Conservation (phyloP, 2,113 vertebrate species). For the Trachemys scripta region DNA sequence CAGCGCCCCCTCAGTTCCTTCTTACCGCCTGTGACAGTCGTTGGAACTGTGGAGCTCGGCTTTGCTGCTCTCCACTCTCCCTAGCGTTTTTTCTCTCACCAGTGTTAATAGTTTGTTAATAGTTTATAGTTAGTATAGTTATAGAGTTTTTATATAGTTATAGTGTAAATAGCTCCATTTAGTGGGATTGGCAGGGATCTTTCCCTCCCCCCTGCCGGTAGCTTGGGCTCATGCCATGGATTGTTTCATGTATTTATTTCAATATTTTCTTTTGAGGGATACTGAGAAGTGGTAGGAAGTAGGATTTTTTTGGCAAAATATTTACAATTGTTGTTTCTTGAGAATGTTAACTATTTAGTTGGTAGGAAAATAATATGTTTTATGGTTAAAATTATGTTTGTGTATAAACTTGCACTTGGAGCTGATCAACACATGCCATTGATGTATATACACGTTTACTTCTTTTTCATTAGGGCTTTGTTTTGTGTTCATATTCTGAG, state of each 20-base stretch:
- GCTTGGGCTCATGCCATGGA: neutral
- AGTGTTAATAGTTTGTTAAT: too few relatives aligned
- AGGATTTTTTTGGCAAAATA: neutral
- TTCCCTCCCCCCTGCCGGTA: too few relatives aligned
- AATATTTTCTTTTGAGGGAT: neutral
- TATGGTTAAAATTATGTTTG: neutral
- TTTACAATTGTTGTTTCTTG: accelerated
- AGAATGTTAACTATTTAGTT: neutral
- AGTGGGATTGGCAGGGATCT: too few relatives aligned
- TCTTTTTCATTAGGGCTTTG: neutral
- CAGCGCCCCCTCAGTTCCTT: too few relatives aligned
- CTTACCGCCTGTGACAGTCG: too few relatives aligned
- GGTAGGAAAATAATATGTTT: neutral
- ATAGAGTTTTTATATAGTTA: too few relatives aligned
- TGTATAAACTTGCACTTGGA: neutral
- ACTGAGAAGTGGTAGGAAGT: neutral
- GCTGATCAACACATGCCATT: neutral
- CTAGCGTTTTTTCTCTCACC: too few relatives aligned
- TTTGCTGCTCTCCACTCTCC: too few relatives aligned
- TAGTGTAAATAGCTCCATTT: too few relatives aligned
- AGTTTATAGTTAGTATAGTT: too few relatives aligned
- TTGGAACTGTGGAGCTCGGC: too few relatives aligned
- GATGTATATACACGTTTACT: neutral
- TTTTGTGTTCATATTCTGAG: neutral
- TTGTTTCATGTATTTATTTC: neutral